Base-by-base conservation (phyloP, 64 coral and sea anemone genomes). In the Porites lutea region DNA sequence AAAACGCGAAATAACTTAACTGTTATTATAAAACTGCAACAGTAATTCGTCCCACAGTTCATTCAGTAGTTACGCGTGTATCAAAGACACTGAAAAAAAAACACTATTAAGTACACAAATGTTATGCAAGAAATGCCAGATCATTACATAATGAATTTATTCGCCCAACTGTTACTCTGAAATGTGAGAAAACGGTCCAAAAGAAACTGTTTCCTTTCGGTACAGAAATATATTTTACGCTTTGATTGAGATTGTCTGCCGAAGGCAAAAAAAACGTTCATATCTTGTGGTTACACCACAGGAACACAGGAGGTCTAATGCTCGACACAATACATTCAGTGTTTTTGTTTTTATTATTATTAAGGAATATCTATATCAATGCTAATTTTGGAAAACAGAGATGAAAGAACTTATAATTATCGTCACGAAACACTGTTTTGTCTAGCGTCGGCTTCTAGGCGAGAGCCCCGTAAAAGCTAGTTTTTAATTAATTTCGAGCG, bases 251-350 rank as follows among this genome's bases (percentile, higher is more conserved):
- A 51, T 48, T 48, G 51, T 6, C 46, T 37, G 27, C 15, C 3
- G 13, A 47, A 76, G 48, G 43, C 62, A 65, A 76, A 11, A 22
- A 13, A 12, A 12, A 2, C 48, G 71, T 47, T 6, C n/a, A 76
- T 76, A 76, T 76, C 73, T 45, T 81, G 55, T 61, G 54, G 78
- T 81, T 81, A 81, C 23, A 61, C 55, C 48, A n/a, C 78, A 81
- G 7, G 21, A 37, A 1, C 27, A 37, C 27, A 37, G 27, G 44
- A 15, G 13, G 37, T 13, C 4, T 5, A 44, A 9, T 55, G 52
- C 45, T 61, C 23, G 60, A 81, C 20, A 81, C 20, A 71, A 10
- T 61, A 61, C 45, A 62, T 23, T 12, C 23, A 5, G 4, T 62
- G 27, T 46, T 81, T 61, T 81, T 61, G 47, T 51, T 76, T 51